Evolutionary conservation across 2,113 vertebrate species (phyloP).

Genomic region (Mus musculus): DNA sequence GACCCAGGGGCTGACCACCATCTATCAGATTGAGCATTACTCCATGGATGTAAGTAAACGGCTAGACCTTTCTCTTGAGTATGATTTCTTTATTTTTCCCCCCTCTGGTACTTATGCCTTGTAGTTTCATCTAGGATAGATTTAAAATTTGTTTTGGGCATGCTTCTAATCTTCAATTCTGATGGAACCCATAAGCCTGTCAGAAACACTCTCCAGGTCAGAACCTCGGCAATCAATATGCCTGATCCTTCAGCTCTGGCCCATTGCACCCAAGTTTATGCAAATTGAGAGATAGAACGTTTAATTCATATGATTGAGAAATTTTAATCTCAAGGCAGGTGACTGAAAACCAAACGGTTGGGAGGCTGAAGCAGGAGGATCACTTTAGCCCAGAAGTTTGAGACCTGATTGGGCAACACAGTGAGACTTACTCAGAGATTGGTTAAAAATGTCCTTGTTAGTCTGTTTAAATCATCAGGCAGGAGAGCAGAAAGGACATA

Average conservation of each 20-base stretch:
- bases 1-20: slow-evolving; percentile 99
- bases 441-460: background rate
- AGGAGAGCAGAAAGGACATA: background rate
- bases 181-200: background rate
- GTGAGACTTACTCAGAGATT: background rate
- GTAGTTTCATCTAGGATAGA: slow-evolving; percentile 21
- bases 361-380: background rate
- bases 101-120: slow-evolving; percentile 45
- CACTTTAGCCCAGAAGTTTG: background rate
- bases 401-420: background rate
- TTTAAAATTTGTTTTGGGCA: slow-evolving; percentile 28
- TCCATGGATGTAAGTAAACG: slow-evolving; percentile 98
- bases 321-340: background rate
- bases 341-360: background rate
- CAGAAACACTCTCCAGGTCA: background rate
- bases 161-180: background rate
- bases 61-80: slow-evolving; percentile 78
- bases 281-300: background rate
- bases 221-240: background rate
- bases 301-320: background rate
- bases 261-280: background rate
- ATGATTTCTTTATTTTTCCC: slow-evolving; percentile 74
- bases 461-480: background rate
- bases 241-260: background rate
- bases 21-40: slow-evolving; percentile 99